phyloP scores from a whole-genome alignment of 2,888 invertebrate genomes.

The Thysanoteuthis rhombus region DNA sequence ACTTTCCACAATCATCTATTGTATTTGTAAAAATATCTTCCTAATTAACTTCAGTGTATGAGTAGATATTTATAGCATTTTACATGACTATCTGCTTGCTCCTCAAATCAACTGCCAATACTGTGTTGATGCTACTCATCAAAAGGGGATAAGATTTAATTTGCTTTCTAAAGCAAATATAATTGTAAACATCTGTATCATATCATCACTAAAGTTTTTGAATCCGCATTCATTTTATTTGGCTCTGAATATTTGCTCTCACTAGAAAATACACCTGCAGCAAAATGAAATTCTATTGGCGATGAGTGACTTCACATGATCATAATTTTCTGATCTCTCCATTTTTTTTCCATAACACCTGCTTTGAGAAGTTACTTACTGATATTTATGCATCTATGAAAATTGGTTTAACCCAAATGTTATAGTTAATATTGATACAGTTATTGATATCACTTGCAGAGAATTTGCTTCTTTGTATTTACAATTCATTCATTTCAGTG shows the following conservation, averaged over 20 bases:
- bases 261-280: neutral
- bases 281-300: neutral
- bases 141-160: neutral
- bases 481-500: too few relatives aligned
- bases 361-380: neutral
- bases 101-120: neutral
- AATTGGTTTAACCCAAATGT: neutral
- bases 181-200: neutral
- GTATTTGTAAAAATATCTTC: neutral
- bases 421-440: neutral
- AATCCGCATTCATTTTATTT: neutral
- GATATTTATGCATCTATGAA: neutral
- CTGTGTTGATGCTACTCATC: neutral
- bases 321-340: neutral
- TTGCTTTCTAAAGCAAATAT: neutral
- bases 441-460: neutral
- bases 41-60: neutral
- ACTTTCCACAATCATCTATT: neutral
- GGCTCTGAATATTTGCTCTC: neutral
- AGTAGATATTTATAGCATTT: neutral
- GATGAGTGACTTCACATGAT: neutral
- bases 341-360: neutral
- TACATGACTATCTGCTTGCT: neutral
- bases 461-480: too few relatives aligned
- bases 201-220: neutral